These are phyloP conservation scores for Podilymbus podiceps DNA, from an alignment of 2,113 vertebrate genomes.

Conservation along the genomic window DNA sequence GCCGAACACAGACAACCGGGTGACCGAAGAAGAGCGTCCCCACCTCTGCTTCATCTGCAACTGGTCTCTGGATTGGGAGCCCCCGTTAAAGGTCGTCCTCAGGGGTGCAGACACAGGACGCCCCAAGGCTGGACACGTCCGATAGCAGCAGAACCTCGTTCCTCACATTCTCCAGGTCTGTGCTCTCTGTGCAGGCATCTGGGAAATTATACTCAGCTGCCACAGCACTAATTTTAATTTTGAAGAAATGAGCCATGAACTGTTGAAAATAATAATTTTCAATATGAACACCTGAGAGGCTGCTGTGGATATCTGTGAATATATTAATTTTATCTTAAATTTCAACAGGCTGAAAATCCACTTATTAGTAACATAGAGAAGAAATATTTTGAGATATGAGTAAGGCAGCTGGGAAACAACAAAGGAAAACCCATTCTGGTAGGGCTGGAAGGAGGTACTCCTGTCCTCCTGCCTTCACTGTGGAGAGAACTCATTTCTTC, in stretches of 20 bases:
- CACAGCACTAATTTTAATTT: conserved; percentile 73
- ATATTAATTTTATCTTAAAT: conserved; percentile 55
- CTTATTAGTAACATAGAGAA: neutral
- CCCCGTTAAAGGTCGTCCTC: neutral
- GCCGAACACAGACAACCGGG: neutral
- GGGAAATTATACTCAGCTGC: conserved; percentile 66
- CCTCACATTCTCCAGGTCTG: conserved; percentile 27
- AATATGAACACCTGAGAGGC: conserved; percentile 61
- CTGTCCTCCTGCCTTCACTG: neutral
- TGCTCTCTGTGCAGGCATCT: conserved; percentile 53
- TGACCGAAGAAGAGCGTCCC: neutral
- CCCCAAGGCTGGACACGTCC: neutral
- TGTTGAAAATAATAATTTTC: conserved; percentile 72
- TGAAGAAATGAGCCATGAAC: conserved; percentile 74
- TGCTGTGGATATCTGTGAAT: conserved; percentile 55
- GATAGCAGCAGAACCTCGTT: conserved; percentile 26
- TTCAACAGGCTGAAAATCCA: conserved; percentile 30
- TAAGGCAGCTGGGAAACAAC: neutral
- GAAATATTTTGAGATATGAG: neutral
- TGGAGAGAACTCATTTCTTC: neutral
- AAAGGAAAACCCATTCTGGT: neutral
- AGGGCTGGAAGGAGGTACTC: neutral
- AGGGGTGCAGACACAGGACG: rapidly evolving
- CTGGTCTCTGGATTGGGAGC: neutral
- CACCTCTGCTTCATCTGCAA: neutral